These are phyloP conservation scores for Drosophila fungiperda DNA, from an alignment of 2,888 invertebrate genomes.

Conservation along the genomic window DNA sequence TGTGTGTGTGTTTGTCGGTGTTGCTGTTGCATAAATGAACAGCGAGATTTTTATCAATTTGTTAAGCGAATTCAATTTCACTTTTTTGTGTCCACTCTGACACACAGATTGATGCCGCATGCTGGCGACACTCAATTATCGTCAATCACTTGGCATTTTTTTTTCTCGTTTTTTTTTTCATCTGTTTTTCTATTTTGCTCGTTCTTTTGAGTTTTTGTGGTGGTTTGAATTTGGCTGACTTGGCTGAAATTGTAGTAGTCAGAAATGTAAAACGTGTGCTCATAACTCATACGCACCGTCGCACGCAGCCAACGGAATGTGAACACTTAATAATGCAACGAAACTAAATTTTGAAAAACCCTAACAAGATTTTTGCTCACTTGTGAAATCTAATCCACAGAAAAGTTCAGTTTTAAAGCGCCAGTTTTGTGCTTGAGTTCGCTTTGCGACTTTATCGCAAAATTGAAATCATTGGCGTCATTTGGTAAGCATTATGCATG, in stretches of 20 bases:
- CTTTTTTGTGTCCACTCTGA: conserved; percentile 73
- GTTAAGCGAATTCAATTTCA: conserved; percentile 77
- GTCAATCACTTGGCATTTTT: conserved; percentile 69
- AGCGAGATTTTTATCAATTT: conserved; percentile 70
- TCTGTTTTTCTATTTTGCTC: neutral
- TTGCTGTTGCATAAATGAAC: conserved; percentile 55
- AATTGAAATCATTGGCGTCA: conserved; percentile 78
- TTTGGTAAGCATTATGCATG: conserved; percentile 76
- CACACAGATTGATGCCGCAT: conserved; percentile 74
- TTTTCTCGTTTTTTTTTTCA: neutral
- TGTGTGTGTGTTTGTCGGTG: neutral
- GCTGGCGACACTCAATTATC: conserved; percentile 78
- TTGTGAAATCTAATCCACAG: conserved; percentile 8
- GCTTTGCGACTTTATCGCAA: conserved; percentile 53
- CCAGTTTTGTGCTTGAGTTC: conserved; percentile 7
- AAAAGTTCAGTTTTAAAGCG: conserved; percentile 1
- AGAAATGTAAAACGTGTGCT: conserved; percentile 46
- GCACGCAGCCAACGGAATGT: conserved; percentile 20
- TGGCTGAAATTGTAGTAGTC: conserved; percentile 37
- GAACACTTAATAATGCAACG: conserved; percentile 48
- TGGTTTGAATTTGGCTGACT: conserved; percentile 28
- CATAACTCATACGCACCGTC: conserved; percentile 70
- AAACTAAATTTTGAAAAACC: conserved; percentile 19
- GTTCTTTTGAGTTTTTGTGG: neutral
- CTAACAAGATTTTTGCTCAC: conserved; percentile 23